phyloP scores from a whole-genome alignment of 2,113 vertebrate species.

The Ochotona curzoniae region DNA sequence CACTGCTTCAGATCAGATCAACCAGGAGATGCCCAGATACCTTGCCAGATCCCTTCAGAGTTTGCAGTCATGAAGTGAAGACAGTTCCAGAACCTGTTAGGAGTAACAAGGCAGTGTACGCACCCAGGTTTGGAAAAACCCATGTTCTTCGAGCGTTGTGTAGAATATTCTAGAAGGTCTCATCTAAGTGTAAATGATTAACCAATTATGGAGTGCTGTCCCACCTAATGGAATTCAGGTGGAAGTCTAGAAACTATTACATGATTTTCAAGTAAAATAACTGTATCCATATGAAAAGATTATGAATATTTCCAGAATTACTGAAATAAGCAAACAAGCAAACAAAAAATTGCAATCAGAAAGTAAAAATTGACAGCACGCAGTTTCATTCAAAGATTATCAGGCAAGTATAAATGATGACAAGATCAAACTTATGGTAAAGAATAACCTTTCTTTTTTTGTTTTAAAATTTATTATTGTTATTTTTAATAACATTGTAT shows the following conservation, averaged over 20 bases:
- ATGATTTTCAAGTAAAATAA: background rate
- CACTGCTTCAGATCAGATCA: too few species aligned
- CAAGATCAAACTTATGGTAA: background rate
- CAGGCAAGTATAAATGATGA: background rate
- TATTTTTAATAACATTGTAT: too few species aligned
- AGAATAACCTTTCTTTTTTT: background rate
- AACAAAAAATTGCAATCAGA: background rate
- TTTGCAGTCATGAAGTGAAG: background rate
- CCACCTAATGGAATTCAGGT: background rate
- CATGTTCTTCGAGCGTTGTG: fast-evolving
- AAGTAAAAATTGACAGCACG: too few species aligned
- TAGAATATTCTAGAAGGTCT: background rate
- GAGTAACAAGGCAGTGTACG: fast-evolving
- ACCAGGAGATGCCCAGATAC: background rate
- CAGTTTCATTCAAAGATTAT: background rate
- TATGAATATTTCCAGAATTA: background rate
- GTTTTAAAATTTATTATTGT: too few species aligned
- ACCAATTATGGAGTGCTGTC: fast-evolving
- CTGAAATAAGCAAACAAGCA: background rate
- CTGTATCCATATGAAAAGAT: too few species aligned
- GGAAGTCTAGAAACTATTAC: too few species aligned
- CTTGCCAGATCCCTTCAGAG: background rate
- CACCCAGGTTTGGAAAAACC: background rate
- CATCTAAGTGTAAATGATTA: background rate
- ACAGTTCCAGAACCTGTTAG: background rate